Conservation (phyloP, 64 coral and sea anemone genomes). For the Montipora foliosa region DNA sequence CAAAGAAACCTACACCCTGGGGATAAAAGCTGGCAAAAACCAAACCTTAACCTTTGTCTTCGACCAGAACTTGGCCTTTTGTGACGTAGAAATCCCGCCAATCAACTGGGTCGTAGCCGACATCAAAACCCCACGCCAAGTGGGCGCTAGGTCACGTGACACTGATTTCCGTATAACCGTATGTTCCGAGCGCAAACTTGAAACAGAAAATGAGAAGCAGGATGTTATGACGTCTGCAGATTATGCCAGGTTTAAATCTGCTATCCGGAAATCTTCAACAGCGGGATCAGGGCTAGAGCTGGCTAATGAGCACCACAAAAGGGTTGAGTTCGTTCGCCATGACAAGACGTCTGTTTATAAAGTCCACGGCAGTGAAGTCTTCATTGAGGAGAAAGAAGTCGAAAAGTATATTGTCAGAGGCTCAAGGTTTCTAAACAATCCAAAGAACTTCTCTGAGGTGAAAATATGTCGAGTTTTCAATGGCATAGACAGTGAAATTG, state of each 20-base stretch:
- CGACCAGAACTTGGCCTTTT: conserved; percentile 64
- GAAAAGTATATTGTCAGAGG: conserved; percentile 40
- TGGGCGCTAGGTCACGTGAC: conserved; percentile 38
- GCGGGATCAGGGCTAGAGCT: neutral
- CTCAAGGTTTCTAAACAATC: neutral
- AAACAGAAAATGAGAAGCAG: conserved; percentile 23
- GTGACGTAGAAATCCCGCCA: conserved; percentile 59
- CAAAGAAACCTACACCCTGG: conserved; percentile 57
- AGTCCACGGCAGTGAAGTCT: neutral
- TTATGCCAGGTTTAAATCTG: conserved; percentile 53
- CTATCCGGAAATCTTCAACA: neutral
- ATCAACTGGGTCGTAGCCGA: conserved; percentile 86
- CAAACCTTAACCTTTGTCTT: conserved; percentile 45
- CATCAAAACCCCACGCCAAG: conserved; percentile 47
- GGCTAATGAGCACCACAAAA: conserved; percentile 30
- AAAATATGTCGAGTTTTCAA: neutral
- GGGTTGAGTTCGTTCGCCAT: conserved; percentile 45
- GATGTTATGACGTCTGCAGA: conserved; percentile 27
- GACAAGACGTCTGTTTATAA: conserved; percentile 45
- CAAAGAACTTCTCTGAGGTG: neutral
- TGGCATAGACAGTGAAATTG: neutral
- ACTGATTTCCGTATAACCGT: conserved; percentile 67
- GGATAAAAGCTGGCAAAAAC: conserved; percentile 62
- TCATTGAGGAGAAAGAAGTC: conserved; percentile 24
- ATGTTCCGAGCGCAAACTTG: conserved; percentile 44